phyloP scores from a whole-genome alignment of 2,888 invertebrate genomes.

The Acleris emargana region DNA sequence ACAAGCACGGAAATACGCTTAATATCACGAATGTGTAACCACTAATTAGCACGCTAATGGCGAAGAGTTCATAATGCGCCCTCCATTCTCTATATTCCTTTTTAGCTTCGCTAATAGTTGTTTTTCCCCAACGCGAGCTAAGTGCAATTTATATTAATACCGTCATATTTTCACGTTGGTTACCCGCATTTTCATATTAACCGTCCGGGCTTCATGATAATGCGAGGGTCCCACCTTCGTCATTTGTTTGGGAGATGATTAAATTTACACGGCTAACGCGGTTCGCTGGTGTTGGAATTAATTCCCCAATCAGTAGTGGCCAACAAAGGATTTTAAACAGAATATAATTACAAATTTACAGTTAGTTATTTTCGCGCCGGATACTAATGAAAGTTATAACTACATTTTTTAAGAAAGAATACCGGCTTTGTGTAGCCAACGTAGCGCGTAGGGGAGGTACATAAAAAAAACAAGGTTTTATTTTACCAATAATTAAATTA shows the following conservation, averaged over 20 bases:
- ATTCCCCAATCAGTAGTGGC: constrained; percentile 55
- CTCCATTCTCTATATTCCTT: constrained; percentile 40
- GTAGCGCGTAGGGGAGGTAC: too few relatives aligned
- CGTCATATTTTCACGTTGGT: constrained; percentile 77
- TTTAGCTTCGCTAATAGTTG: constrained; percentile 53
- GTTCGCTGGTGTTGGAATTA: constrained; percentile 58
- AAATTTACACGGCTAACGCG: constrained; percentile 75
- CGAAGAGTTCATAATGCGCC: constrained; percentile 45
- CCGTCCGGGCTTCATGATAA: constrained; percentile 69
- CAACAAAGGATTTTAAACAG: constrained; percentile 43
- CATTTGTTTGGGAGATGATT: constrained; percentile 78
- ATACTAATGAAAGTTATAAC: too few relatives aligned
- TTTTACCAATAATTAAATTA: too few relatives aligned
- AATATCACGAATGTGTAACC: constrained; percentile 12
- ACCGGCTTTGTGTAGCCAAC: too few relatives aligned
- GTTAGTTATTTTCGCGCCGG: too few relatives aligned
- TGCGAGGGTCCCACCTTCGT: constrained; percentile 73
- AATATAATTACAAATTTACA: too few relatives aligned
- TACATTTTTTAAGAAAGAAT: too few relatives aligned
- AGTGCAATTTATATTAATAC: constrained; percentile 80
- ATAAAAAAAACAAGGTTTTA: too few relatives aligned
- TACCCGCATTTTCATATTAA: constrained; percentile 79
- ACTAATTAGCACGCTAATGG: constrained; percentile 40
- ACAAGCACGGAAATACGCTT: background rate
- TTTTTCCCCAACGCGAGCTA: constrained; percentile 66